phyloP scores from a whole-genome alignment of 1,140 invertebrate species.

The Zophobas morio region DNA sequence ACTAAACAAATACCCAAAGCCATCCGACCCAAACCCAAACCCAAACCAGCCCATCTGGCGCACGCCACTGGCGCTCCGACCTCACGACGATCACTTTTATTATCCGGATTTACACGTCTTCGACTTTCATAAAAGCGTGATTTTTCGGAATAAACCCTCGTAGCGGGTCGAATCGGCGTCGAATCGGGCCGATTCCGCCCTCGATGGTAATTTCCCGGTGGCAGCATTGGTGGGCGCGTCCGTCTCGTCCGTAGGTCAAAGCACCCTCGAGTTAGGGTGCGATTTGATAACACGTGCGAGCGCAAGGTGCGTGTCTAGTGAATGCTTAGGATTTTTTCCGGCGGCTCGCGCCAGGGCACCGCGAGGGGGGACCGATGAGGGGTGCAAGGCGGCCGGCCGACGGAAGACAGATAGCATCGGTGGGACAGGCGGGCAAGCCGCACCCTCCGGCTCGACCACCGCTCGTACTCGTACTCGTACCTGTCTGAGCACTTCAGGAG shows the following conservation, averaged over 20 bases:
- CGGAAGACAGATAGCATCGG: slow-evolving; percentile 61
- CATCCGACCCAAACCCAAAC: not conserved
- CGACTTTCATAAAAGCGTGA: slow-evolving; percentile 20
- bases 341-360: slow-evolving; percentile 53
- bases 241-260: not conserved
- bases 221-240: not conserved
- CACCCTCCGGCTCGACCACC: slow-evolving; percentile 56
- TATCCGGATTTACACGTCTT: slow-evolving; percentile 27
- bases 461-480: slow-evolving; percentile 53
- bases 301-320: slow-evolving; percentile 53
- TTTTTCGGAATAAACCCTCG: slow-evolving; percentile 8
- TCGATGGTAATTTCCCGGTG: not conserved
- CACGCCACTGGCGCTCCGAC: slow-evolving; percentile 18
- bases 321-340: slow-evolving; percentile 57
- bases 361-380: slow-evolving; percentile 54
- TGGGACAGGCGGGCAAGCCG: slow-evolving; percentile 56
- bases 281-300: slow-evolving; percentile 48
- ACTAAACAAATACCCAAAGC: no score
- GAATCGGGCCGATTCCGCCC: slow-evolving; percentile 1
- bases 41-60: not conserved
- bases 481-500: slow-evolving; percentile 52
- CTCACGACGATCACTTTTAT: slow-evolving; percentile 17
- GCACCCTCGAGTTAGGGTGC: slow-evolving; percentile 40
- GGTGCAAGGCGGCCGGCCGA: slow-evolving; percentile 55
- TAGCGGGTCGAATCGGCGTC: not conserved